Conservation (phyloP, 2,797 vertebrate genomes). For the Myotis daubentonii region DNA sequence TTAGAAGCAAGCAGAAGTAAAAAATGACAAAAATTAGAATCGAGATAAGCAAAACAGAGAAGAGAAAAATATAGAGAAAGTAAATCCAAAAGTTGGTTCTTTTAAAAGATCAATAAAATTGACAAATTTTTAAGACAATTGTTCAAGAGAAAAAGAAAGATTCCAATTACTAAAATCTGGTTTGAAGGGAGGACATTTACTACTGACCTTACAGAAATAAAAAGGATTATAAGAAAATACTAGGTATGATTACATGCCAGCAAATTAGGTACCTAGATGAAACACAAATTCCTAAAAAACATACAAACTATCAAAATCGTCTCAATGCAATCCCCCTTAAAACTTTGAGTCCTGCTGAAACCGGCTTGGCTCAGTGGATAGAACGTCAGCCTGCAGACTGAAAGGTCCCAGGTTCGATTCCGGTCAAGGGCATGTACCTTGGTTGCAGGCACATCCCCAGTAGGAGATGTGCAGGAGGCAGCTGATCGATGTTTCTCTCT, state of each 20-base stretch:
- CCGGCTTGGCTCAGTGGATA: too few relatives aligned
- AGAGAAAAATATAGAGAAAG: neutral
- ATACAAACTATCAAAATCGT: neutral
- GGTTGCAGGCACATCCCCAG: too few relatives aligned
- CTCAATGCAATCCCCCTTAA: neutral
- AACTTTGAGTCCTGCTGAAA: neutral
- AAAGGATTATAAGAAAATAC: neutral
- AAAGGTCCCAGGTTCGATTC: too few relatives aligned
- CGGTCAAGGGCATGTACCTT: too few relatives aligned
- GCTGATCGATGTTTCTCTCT: too few relatives aligned
- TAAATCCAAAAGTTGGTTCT: neutral
- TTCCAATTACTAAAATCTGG: neutral
- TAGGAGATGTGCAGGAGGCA: too few relatives aligned
- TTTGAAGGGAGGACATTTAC: neutral
- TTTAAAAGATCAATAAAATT: neutral
- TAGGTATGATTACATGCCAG: neutral
- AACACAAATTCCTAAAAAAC: conserved; percentile 14
- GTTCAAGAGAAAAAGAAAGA: neutral
- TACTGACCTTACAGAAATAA: neutral
- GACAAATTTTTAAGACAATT: neutral
- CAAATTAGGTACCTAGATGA: neutral
- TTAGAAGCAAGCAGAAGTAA: neutral
- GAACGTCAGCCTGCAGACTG: too few relatives aligned
- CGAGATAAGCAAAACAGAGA: neutral
- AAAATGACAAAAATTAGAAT: conserved; percentile 10